phyloP scores from a whole-genome alignment of 2,888 invertebrate species.

The Leptopterna dolabrata region DNA sequence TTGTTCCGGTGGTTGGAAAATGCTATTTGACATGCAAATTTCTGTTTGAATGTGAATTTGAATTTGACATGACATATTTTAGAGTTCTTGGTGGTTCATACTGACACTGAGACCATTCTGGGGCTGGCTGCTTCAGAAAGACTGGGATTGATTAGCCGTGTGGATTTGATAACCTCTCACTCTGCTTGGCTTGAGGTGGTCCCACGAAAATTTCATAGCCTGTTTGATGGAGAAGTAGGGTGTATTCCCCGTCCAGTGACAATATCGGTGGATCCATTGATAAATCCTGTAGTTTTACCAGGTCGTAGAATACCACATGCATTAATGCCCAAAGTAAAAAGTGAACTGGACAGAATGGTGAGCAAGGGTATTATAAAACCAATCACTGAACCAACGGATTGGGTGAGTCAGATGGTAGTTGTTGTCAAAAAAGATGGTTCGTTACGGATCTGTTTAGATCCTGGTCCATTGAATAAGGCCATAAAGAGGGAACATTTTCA shows the following conservation, averaged over 20 bases:
- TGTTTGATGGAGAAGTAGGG: slow-evolving; percentile 14
- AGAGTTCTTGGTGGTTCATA: neutral
- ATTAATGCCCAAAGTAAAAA: slow-evolving; percentile 37
- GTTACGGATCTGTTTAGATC: slow-evolving; percentile 55
- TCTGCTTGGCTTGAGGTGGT: neutral
- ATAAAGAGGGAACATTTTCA: slow-evolving; percentile 43
- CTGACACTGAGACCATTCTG: neutral
- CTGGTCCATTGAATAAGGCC: slow-evolving; percentile 33
- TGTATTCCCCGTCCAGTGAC: neutral
- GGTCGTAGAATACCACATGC: slow-evolving; percentile 29
- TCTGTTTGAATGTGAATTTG: too few relatives aligned
- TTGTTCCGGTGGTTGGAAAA: slow-evolving; percentile 19
- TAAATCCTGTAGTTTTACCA: slow-evolving; percentile 37
- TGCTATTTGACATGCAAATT: neutral
- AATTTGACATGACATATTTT: neutral
- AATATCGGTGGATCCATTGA: slow-evolving; percentile 2
- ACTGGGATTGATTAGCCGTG: neutral
- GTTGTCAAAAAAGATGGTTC: slow-evolving; percentile 18
- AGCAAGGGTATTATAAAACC: slow-evolving; percentile 16
- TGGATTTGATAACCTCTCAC: neutral
- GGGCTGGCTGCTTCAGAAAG: slow-evolving; percentile 14
- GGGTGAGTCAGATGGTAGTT: slow-evolving; percentile 51
- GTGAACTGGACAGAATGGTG: slow-evolving; percentile 46
- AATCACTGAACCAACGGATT: slow-evolving; percentile 47
- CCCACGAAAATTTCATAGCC: neutral